These are phyloP conservation scores for Magallana gigas DNA, from an alignment of 1,140 invertebrate genomes.

Conservation along the genomic window DNA sequence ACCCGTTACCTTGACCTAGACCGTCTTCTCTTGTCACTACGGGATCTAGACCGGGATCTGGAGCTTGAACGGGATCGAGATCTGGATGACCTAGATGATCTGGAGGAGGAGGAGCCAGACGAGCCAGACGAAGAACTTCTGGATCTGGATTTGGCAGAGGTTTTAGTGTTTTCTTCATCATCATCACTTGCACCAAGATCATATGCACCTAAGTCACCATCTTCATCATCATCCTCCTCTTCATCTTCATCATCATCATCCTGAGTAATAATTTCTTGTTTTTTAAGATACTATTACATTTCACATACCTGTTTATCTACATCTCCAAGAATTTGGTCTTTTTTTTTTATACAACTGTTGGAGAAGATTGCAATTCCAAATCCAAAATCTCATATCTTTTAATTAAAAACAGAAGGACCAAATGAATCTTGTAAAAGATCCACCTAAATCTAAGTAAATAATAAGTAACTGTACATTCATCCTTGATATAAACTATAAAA, in stretches of 20 bases:
- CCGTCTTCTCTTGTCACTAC: constrained; percentile 54
- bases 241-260: constrained; percentile 51
- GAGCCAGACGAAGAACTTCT: constrained; percentile 65
- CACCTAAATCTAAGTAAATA: no score
- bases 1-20: constrained; percentile 72
- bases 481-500: no score
- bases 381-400: no score
- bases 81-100: constrained; percentile 53
- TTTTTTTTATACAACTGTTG: no score
- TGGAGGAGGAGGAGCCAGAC: constrained; percentile 57
- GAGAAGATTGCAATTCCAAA: no score
- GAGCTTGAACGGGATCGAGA: constrained; percentile 59
- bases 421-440: no score
- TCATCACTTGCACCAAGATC: constrained; percentile 84
- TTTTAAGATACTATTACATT: no score
- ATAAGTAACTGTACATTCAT: no score
- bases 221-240: constrained; percentile 65
- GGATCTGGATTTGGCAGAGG: constrained; percentile 66
- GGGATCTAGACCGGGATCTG: constrained; percentile 53
- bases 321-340: no score
- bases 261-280: not conserved
- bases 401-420: no score
- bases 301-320: no score
- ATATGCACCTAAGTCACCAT: constrained; percentile 88
- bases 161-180: constrained; percentile 58